Evolutionary conservation across 23 tunicate species (phyloP).

Genomic region (Corella eumyota): DNA sequence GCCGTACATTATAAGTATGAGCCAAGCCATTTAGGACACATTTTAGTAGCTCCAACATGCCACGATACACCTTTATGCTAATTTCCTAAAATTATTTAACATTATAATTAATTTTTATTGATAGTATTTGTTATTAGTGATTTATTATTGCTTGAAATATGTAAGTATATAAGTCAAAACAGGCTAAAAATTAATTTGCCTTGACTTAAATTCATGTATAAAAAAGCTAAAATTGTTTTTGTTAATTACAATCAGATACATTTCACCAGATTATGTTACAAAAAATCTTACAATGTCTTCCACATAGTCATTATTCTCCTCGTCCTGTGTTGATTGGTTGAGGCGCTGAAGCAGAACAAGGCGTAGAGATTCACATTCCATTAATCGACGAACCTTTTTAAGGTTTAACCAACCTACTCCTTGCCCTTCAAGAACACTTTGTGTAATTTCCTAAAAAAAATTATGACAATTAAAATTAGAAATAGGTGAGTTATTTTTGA

Average conservation of each 20-base stretch:
- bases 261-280: too few relatives aligned
- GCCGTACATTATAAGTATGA: conserved; percentile 50
- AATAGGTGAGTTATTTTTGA: too few relatives aligned
- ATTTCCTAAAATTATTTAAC: conserved; percentile 61
- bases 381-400: conserved; percentile 74
- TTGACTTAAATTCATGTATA: too few relatives aligned
- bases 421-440: conserved; percentile 76
- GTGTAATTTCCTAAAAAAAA: conserved; percentile 53
- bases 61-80: conserved; percentile 67
- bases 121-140: too few relatives aligned
- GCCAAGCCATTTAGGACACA: conserved; percentile 86
- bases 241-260: too few relatives aligned
- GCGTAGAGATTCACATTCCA: conserved; percentile 92
- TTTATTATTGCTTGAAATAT: too few relatives aligned
- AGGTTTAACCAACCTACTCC: conserved; percentile 94
- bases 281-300: conserved; percentile 74
- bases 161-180: too few relatives aligned
- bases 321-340: conserved; percentile 90
- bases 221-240: too few relatives aligned
- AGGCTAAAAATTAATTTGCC: too few relatives aligned
- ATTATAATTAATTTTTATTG: too few relatives aligned
- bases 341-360: conserved; percentile 77
- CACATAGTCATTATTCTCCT: conserved; percentile 81
- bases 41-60: conserved; percentile 91
- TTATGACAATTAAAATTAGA: too few relatives aligned